Conservation (phyloP, 1,140 invertebrate species). For the Anagrus nilaparvatae region DNA sequence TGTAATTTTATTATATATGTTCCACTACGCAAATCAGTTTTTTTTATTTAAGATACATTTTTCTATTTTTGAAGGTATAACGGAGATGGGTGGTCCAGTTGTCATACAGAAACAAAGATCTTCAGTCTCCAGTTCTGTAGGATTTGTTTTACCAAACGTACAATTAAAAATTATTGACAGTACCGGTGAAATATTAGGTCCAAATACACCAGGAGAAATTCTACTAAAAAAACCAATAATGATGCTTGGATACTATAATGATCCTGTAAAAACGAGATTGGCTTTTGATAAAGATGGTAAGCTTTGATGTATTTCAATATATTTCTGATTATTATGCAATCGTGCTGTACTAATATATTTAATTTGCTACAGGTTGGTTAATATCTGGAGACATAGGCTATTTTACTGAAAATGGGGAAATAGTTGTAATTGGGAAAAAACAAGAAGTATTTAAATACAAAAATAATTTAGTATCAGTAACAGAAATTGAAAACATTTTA, state of each 20-base stretch:
- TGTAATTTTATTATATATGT: too few relatives aligned
- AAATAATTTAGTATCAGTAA: constrained; percentile 46
- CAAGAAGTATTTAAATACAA: constrained; percentile 54
- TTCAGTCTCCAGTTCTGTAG: too few relatives aligned
- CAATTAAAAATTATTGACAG: neutral
- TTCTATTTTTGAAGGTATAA: too few relatives aligned
- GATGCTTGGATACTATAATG: neutral
- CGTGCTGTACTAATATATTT: neutral
- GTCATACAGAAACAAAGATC: too few relatives aligned
- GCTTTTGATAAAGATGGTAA: neutral
- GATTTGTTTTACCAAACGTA: neutral
- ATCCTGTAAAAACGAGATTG: neutral
- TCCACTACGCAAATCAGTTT: too few relatives aligned
- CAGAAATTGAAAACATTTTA: constrained; percentile 49
- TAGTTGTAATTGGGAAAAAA: constrained; percentile 45
- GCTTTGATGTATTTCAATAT: neutral
- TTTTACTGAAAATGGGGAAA: constrained; percentile 37
- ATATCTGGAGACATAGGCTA: constrained; percentile 48
- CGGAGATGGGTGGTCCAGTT: too few relatives aligned
- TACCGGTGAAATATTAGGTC: neutral
- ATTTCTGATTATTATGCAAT: neutral
- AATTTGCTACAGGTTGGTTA: constrained; percentile 50
- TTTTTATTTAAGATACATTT: too few relatives aligned
- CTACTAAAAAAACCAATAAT: neutral
- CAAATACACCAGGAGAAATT: neutral